Percentiles rank a stretch among this genome's conserved stretches.
Conservation (phyloP, 2,113 vertebrate species). For the Hemicordylus capensis region DNA sequence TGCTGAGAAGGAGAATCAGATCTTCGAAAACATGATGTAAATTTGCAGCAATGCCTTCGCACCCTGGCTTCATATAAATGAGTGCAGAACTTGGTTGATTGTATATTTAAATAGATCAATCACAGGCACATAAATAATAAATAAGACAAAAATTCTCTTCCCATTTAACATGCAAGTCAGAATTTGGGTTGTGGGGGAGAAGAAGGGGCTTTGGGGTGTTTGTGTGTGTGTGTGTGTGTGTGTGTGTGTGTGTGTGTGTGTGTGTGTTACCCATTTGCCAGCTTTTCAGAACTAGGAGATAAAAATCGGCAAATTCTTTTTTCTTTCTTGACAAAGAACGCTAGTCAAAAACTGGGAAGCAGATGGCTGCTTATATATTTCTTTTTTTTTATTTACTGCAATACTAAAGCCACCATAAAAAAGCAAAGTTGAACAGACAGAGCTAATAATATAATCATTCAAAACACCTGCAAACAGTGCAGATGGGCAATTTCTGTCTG, state of each 20-base stretch:
- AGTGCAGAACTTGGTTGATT: slow-evolving; percentile 52
- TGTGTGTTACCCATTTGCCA: slow-evolving; percentile 50
- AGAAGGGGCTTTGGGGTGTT: not conserved
- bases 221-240: not conserved
- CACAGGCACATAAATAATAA: slow-evolving; percentile 59
- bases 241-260: not conserved
- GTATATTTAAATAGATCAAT: slow-evolving; percentile 69
- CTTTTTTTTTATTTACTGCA: slow-evolving; percentile 84
- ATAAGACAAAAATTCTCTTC: slow-evolving; percentile 53
- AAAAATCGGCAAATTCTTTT: slow-evolving; percentile 65
- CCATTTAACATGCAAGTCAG: slow-evolving; percentile 60
- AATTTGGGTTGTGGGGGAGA: slow-evolving; percentile 24
- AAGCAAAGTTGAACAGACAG: slow-evolving; percentile 95
- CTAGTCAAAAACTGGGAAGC: slow-evolving; percentile 80
- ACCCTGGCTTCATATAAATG: slow-evolving; percentile 15
- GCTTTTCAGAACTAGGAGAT: slow-evolving; percentile 57
- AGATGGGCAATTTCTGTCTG: slow-evolving; percentile 95
- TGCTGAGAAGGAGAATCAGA: slow-evolving; percentile 41
- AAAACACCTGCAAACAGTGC: slow-evolving; percentile 97
- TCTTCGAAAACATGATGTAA: slow-evolving; percentile 41
- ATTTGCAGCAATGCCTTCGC: not conserved
- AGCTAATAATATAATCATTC: slow-evolving; percentile 99
- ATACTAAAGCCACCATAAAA: slow-evolving; percentile 94
- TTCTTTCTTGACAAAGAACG: slow-evolving; percentile 73
- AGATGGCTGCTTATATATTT: slow-evolving; percentile 92